A percentile compares a stretch with the other conserved stretches of the same genome.
Evolutionary conservation across 2,888 invertebrate genomes (phyloP).

Genomic region (Agelastica alni): DNA sequence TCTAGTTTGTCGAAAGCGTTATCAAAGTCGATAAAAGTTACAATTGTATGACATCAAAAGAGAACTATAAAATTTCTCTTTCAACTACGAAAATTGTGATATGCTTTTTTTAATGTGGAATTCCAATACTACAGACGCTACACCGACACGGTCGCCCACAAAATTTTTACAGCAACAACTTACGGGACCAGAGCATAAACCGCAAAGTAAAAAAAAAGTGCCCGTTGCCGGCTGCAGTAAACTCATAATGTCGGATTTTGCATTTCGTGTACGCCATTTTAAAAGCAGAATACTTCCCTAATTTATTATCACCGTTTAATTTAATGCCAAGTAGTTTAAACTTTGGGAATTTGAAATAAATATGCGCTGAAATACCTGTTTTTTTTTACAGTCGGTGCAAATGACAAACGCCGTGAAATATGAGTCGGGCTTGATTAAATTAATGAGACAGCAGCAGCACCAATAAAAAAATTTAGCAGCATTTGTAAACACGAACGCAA

Average conservation of each 20-base stretch:
- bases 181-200: conserved; percentile 17
- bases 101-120: background rate
- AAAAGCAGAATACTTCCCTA: conserved; percentile 30
- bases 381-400: conserved; percentile 17
- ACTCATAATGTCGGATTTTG: conserved; percentile 31
- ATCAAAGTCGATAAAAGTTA: no score
- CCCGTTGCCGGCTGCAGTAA: conserved; percentile 18
- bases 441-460: no score
- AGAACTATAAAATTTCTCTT: no score
- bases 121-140: background rate
- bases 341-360: conserved; percentile 27
- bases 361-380: conserved; percentile 17
- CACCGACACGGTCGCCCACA: conserved; percentile 15
- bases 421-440: conserved; percentile 12
- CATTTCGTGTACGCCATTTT: conserved; percentile 32
- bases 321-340: conserved; percentile 28
- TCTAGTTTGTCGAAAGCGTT: no score
- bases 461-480: no score
- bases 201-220: conserved; percentile 31
- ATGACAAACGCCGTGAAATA: conserved; percentile 20
- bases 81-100: no score
- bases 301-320: conserved; percentile 32
- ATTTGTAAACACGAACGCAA: no score
- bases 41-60: no score
- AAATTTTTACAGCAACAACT: conserved; percentile 26